phyloP scores from a whole-genome alignment of 2,113 vertebrate genomes.

The Cyprinodon variegatus region DNA sequence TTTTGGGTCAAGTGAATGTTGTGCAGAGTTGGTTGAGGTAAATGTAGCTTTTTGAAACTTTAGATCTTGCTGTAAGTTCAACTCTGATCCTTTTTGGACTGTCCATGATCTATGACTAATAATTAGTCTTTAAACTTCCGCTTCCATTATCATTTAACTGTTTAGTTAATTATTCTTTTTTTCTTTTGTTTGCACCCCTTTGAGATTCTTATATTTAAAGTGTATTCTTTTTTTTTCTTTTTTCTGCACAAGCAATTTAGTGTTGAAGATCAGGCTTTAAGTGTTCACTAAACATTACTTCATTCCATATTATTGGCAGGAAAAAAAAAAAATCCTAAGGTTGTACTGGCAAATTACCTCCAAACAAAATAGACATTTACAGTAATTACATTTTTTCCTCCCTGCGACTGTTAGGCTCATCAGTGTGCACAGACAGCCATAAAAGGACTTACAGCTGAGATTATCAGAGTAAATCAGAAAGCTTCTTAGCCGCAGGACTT shows the following conservation, averaged over 20 bases:
- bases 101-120: too few relatives aligned
- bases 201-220: too few relatives aligned
- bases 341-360: slow-evolving; percentile 53
- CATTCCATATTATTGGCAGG: slow-evolving; percentile 18
- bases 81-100: too few relatives aligned
- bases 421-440: slow-evolving; percentile 43
- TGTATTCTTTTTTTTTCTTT: too few relatives aligned
- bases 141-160: too few relatives aligned
- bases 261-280: slow-evolving; percentile 7
- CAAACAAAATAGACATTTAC: slow-evolving; percentile 67
- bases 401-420: slow-evolving; percentile 47
- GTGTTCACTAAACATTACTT: slow-evolving; percentile 45
- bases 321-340: slow-evolving; percentile 36
- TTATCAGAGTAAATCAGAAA: slow-evolving; percentile 73
- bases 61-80: too few relatives aligned
- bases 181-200: too few relatives aligned
- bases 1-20: too few relatives aligned
- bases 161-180: too few relatives aligned
- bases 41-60: too few relatives aligned
- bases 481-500: slow-evolving; percentile 67
- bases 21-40: too few relatives aligned
- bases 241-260: background rate
- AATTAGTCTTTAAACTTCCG: too few relatives aligned
- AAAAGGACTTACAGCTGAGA: slow-evolving; percentile 67
- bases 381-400: slow-evolving; percentile 65